Evolutionary conservation across 2,888 invertebrate species (phyloP).

Genomic region (Entomobrya proxima): DNA sequence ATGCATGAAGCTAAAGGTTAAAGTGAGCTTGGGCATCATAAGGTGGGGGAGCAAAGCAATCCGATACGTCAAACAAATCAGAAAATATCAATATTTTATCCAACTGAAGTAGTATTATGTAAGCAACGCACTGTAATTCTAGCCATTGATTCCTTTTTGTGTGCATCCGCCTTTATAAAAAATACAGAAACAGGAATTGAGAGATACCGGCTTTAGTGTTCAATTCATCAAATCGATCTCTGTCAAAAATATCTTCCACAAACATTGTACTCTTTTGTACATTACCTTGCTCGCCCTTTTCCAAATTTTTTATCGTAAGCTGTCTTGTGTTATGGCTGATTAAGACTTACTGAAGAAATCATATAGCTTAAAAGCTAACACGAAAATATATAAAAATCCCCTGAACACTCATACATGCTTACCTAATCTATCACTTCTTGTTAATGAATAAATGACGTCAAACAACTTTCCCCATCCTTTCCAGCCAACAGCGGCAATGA

Average conservation of each 20-base stretch:
- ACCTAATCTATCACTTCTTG: constrained; percentile 46
- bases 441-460: constrained; percentile 60
- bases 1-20: neutral
- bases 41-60: neutral
- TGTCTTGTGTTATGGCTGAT: too few relatives aligned
- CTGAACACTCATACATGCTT: neutral
- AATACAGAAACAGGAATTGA: neutral
- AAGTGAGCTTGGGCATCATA: neutral
- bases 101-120: neutral
- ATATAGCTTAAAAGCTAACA: too few relatives aligned
- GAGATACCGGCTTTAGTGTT: neutral
- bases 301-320: too few relatives aligned
- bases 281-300: neutral
- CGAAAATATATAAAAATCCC: neutral
- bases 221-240: constrained; percentile 44
- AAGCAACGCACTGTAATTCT: neutral
- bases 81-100: constrained; percentile 27
- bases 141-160: neutral
- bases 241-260: constrained; percentile 20
- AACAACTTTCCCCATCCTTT: constrained; percentile 35
- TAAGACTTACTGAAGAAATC: too few relatives aligned
- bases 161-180: neutral
- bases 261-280: neutral
- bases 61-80: constrained; percentile 16
- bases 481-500: neutral